Evolutionary conservation across 2,113 vertebrate genomes (phyloP).

Genomic region (Oreochromis aureus): DNA sequence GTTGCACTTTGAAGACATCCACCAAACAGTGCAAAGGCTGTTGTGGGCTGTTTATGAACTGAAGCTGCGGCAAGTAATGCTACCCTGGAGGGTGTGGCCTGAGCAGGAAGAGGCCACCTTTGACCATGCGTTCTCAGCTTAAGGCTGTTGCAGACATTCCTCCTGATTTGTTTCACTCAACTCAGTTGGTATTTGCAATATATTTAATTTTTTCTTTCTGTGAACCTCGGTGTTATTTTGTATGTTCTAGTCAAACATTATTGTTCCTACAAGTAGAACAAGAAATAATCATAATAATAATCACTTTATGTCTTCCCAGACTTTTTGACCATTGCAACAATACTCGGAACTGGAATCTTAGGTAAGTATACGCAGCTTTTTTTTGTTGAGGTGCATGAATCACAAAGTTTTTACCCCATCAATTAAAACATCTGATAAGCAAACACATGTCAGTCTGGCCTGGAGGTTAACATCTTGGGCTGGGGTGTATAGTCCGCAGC

Average conservation of each 20-base stretch:
- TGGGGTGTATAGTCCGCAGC: background rate
- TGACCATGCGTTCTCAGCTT: background rate
- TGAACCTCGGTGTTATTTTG: background rate
- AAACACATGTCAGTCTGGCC: background rate
- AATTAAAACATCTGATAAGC: background rate
- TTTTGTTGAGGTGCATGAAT: background rate
- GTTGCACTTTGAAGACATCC: background rate
- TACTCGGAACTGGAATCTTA: constrained; percentile 71
- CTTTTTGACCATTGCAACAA: constrained; percentile 69
- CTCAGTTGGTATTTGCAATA: background rate
- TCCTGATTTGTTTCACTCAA: background rate
- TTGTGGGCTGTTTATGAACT: background rate
- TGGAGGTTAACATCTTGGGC: background rate
- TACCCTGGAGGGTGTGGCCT: background rate
- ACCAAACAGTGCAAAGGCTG: background rate
- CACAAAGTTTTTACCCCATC: background rate
- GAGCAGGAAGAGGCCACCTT: background rate
- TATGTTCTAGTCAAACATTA: background rate
- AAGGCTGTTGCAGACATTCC: background rate
- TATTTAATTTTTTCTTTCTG: background rate
- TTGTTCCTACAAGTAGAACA: background rate
- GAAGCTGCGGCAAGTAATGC: accelerated
- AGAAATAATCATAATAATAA: background rate
- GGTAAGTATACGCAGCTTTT: constrained; percentile 44
- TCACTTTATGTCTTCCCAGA: constrained; percentile 44